phyloP scores from a whole-genome alignment of 1,140 invertebrate genomes.

The Potamilus streckersoni region DNA sequence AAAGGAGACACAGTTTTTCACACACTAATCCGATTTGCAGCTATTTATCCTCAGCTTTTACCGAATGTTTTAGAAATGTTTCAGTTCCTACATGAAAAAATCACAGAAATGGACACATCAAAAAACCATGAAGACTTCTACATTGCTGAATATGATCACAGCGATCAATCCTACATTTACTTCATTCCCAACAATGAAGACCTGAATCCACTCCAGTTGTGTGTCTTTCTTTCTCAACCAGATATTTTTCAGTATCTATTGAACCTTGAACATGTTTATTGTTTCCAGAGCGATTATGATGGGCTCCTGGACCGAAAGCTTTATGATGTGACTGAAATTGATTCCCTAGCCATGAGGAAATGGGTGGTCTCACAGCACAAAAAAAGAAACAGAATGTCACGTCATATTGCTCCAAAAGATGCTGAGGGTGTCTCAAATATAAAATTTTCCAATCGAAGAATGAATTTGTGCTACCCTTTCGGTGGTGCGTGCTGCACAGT shows the following conservation, averaged over 20 bases:
- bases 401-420: slow-evolving; percentile 20
- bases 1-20: slow-evolving; percentile 46
- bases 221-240: slow-evolving; percentile 14
- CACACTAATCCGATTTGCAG: slow-evolving; percentile 35
- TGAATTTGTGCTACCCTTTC: slow-evolving; percentile 4
- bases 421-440: slow-evolving; percentile 19
- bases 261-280: slow-evolving; percentile 35
- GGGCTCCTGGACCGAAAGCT: slow-evolving; percentile 44
- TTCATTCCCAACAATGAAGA: slow-evolving; percentile 30
- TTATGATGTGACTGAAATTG: slow-evolving; percentile 49
- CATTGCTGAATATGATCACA: slow-evolving; percentile 31
- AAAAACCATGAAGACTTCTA: slow-evolving; percentile 6
- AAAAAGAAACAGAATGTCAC: neutral
- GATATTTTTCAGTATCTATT: slow-evolving; percentile 30
- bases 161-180: slow-evolving; percentile 26
- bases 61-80: slow-evolving; percentile 5
- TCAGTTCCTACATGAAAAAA: slow-evolving; percentile 26
- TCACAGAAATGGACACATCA: slow-evolving; percentile 6
- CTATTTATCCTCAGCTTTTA: slow-evolving; percentile 30
- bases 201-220: slow-evolving; percentile 25
- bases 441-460: slow-evolving; percentile 11
- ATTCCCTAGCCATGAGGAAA: slow-evolving; percentile 28
- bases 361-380: slow-evolving; percentile 11
- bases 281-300: slow-evolving; percentile 41
- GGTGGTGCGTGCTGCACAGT: neutral